Base-by-base conservation (phyloP, 2,888 invertebrate genomes). In the Catocala sponsa region DNA sequence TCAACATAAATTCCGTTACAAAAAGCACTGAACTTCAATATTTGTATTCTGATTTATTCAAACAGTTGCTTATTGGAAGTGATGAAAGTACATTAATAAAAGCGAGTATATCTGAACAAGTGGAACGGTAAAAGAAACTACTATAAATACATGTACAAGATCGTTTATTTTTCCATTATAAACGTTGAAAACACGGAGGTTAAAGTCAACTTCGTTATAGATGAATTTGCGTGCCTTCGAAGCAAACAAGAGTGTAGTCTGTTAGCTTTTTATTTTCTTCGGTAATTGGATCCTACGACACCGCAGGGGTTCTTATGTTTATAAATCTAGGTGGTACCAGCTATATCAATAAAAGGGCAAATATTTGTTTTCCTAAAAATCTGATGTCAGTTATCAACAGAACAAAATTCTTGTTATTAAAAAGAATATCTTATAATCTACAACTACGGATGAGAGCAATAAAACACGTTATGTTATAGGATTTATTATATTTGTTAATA, bases 181-280 rank as follows among this genome's bases (percentile, higher is more conserved):
- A 70, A 68, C 64, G 73, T 71, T 60, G 72, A 72, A 75, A 80
- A 78, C 70, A 76, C 65, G 64, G 58, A 70, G 71, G 71, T 76
- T 72, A 78, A 76, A 83, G 83, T 83, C 80, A 87, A 86, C 83
- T 77, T 78, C 78, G 82, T 80, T 85, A 82, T 77, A 82, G 80
- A 83, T 83, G 80, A 85, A 85, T 87, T 83, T 85, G 83, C 83
- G 77, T 83, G 75, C 77, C 79, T 69, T 68, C 62, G 79, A 65
- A 79, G 85, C 79, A 87, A 87, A 87, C 88, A 86, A 76, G 77
- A 74, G 73, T 72, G 70, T 78, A 72, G 75, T 76, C 79, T 85
- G 86, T 87, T 87, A 78, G 85, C 85, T 85, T 87, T 89, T 88
- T 88, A 88, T 88, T 89, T 87, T 83, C 78, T 71, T 67, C 82